Evolutionary conservation across 2,113 vertebrate species (phyloP), one percentile per base, ranked within the genome.

Genomic region (Litocranius walleri): DNA sequence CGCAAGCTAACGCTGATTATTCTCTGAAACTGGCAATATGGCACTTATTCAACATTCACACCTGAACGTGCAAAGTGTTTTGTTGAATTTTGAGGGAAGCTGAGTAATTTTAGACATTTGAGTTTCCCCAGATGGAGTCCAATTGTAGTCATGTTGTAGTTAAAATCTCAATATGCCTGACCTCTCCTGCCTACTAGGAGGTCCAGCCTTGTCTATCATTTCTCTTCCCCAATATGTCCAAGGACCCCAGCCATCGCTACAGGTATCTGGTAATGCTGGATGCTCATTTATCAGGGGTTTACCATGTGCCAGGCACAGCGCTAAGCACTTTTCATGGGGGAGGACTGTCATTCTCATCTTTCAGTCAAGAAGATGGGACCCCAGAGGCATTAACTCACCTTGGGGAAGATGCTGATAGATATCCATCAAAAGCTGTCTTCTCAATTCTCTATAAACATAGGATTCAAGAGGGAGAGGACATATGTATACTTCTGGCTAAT

Each of bases 281-380:
- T 29, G 30, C 45, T n/a, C 13, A 2, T 3, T 54, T n/a, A n/a
- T 17, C n/a, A 3, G 45, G 71, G 25, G 16, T 27, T 40, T 16
- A 0, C 48, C 33, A 1, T 0, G 12, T 3, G 25, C 81, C 52
- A 11, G 25, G 11, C 21, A 21, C 19, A 11, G 17, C 0, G 10
- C 27, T 5, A 21, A 91, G 67, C 25, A 2, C 54, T 90, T 48
- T 7, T 2, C 1, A 13, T 3, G n/a, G 23, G 80, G n/a, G 50
- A 48, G 27, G 57, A 45, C 52, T 16, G 33, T 29, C 43, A 1
- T 50, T 88, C 43, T n/a, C 52, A 23, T 50, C 57, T 23, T 16
- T 71, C 83, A 27, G 25, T 15, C 0, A 0, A 71, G 33, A 13
- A 57, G n/a, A 33, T 54, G 7, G 3, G n/a, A 56, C 13, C 40